These are phyloP conservation scores for Gryllus longicercus DNA, from an alignment of 2,888 invertebrate species.

Conservation along the genomic window DNA sequence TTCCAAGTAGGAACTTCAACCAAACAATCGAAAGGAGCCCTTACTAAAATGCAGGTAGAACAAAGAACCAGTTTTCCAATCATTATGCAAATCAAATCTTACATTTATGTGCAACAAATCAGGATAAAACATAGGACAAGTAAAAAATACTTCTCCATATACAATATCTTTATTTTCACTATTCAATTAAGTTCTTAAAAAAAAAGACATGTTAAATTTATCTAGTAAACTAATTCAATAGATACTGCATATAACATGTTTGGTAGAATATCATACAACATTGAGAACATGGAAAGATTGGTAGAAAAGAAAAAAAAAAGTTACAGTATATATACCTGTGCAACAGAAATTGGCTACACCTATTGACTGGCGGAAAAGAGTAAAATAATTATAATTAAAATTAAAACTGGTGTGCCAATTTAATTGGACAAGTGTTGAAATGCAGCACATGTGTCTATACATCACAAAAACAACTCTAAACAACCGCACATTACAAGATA, in stretches of 20 bases:
- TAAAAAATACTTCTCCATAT: not conserved
- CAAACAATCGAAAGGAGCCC: not conserved
- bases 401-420: constrained; percentile 6
- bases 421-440: not conserved
- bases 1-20: not conserved
- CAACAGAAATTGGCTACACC: not conserved
- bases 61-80: too few relatives aligned
- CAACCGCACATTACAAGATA: not conserved
- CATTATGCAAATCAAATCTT: not conserved
- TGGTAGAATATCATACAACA: not conserved
- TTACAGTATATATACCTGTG: not conserved
- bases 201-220: not conserved
- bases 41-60: too few relatives aligned
- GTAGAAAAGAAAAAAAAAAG: not conserved
- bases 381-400: not conserved
- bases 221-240: constrained; percentile 1
- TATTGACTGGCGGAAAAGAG: not conserved
- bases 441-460: not conserved
- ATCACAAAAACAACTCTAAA: not conserved
- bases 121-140: not conserved
- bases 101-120: not conserved
- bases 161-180: constrained; percentile 1
- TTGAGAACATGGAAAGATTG: not conserved
- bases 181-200: not conserved
- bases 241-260: not conserved